These are phyloP conservation scores for Hirtodrosophila confusa DNA, from an alignment of 2,888 invertebrate species.

Conservation along the genomic window DNA sequence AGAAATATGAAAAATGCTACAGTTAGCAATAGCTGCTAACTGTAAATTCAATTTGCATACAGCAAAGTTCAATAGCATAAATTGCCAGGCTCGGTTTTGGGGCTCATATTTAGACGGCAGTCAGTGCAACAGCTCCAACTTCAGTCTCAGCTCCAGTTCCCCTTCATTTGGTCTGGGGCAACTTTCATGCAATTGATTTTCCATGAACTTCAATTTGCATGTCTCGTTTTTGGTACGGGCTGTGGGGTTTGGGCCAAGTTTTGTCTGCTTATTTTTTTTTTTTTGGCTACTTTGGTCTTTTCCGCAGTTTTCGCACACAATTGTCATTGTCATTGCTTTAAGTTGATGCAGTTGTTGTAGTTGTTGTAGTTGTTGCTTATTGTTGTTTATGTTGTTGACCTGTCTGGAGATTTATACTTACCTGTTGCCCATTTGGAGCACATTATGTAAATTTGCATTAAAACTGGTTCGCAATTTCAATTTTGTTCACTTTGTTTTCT, in stretches of 20 bases:
- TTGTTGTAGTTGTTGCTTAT: conserved; percentile 22
- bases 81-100: conserved; percentile 44
- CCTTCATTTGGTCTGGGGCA: conserved; percentile 57
- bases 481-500: conserved; percentile 29
- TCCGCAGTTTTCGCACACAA: conserved; percentile 75
- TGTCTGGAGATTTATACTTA: conserved; percentile 65
- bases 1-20: conserved; percentile 41
- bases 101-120: conserved; percentile 22
- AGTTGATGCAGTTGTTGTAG: conserved; percentile 20
- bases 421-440: conserved; percentile 74
- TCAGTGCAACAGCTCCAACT: conserved; percentile 3
- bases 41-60: conserved; percentile 61
- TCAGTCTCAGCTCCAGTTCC: conserved; percentile 42
- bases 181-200: conserved; percentile 74
- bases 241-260: conserved; percentile 1
- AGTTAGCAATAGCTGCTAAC: conserved; percentile 43
- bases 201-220: conserved; percentile 75
- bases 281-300: conserved; percentile 55
- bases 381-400: conserved; percentile 54
- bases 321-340: conserved; percentile 75
- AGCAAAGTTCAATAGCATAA: conserved; percentile 66
- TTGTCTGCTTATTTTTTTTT: conserved; percentile 14
- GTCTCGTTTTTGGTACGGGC: conserved; percentile 19
- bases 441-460: conserved; percentile 72
- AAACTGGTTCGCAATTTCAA: conserved; percentile 62